Evolutionary conservation across 1,140 invertebrate species (phyloP).

Genomic region (Tetramorium simillimum): DNA sequence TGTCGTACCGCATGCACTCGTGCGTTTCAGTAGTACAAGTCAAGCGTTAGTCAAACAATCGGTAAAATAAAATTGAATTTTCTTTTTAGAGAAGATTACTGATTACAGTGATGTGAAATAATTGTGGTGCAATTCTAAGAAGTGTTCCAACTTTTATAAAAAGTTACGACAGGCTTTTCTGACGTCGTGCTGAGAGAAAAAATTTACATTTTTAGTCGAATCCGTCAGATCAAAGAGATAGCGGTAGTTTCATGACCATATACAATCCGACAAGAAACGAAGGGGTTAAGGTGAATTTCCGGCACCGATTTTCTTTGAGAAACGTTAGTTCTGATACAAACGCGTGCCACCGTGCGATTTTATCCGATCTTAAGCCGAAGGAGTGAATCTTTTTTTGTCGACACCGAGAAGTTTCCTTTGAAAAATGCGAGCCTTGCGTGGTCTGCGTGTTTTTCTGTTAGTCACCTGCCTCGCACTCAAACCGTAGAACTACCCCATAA

Average conservation of each 20-base stretch:
- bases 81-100: background rate
- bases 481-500: conserved; percentile 22
- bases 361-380: conserved; percentile 45
- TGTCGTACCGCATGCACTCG: background rate
- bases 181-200: background rate
- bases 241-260: background rate
- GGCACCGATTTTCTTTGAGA: conserved; percentile 7
- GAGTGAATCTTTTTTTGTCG: conserved; percentile 39
- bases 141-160: background rate
- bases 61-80: background rate
- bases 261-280: background rate
- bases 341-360: background rate
- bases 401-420: conserved; percentile 53
- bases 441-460: conserved; percentile 63
- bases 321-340: conserved; percentile 10
- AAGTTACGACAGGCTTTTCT: background rate
- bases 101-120: background rate
- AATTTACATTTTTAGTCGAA: background rate
- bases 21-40: background rate
- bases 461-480: conserved; percentile 36
- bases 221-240: background rate
- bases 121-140: background rate
- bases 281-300: conserved; percentile 22
- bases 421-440: conserved; percentile 73
- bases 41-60: background rate